A percentile compares a stretch with the other conserved stretches of the same genome.
These are phyloP conservation scores for Listronotus oregonensis DNA, from an alignment of 1,140 invertebrate genomes.

Conservation along the genomic window DNA sequence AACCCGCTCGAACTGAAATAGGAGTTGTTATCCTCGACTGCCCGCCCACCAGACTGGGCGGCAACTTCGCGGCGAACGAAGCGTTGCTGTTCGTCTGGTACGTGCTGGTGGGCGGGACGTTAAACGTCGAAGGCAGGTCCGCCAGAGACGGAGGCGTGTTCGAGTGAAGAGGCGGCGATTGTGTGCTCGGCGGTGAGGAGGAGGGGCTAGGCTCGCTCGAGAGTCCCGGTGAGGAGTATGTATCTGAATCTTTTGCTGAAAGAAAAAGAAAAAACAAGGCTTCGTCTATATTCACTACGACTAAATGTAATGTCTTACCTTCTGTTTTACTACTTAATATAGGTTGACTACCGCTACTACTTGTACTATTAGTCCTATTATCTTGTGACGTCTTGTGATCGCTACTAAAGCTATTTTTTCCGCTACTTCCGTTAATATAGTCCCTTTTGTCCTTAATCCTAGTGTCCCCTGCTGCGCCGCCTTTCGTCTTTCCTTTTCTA, in stretches of 20 bases:
- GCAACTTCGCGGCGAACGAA: slow-evolving; percentile 21
- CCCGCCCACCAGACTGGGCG: slow-evolving; percentile 18
- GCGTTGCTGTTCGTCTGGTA: neutral
- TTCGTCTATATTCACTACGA: too few species aligned
- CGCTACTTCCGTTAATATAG: slow-evolving; percentile 14
- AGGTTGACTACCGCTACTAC: slow-evolving; percentile 29
- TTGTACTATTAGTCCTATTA: slow-evolving; percentile 32
- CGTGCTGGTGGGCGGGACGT: neutral
- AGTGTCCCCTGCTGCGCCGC: slow-evolving; percentile 4
- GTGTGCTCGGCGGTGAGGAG: slow-evolving; percentile 23
- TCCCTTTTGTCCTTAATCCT: slow-evolving; percentile 36
- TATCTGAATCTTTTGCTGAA: slow-evolving; percentile 29
- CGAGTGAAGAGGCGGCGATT: slow-evolving; percentile 16
- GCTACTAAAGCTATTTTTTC: slow-evolving; percentile 18
- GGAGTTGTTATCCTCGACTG: slow-evolving; percentile 21
- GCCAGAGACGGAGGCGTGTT: neutral
- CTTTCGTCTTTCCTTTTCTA: slow-evolving; percentile 40
- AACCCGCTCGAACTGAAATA: slow-evolving; percentile 34
- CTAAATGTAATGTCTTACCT: slow-evolving; percentile 21
- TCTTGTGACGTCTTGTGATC: slow-evolving; percentile 17
- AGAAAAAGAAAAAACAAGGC: too few species aligned
- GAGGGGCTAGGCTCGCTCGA: slow-evolving; percentile 29
- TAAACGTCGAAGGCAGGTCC: slow-evolving; percentile 2
- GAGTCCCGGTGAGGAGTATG: slow-evolving; percentile 22
- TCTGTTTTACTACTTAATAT: slow-evolving; percentile 28